A percentile compares a stretch with the other conserved stretches of the same genome.
Conservation (phyloP, 2,113 vertebrate species). For the Egretta garzetta region DNA sequence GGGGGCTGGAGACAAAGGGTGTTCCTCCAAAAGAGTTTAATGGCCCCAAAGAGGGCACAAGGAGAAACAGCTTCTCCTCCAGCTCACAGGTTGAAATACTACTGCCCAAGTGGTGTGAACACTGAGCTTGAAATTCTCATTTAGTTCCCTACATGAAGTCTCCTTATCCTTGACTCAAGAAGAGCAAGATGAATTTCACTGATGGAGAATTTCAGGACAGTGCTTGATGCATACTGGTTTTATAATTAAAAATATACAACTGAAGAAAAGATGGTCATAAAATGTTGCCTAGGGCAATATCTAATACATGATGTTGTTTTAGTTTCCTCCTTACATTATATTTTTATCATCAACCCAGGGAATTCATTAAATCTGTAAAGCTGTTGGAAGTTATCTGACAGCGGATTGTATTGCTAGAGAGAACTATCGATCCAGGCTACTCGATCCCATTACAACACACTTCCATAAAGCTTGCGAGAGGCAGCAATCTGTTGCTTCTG, state of each 20-base stretch:
- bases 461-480: slow-evolving; percentile 60
- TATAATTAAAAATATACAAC: slow-evolving; percentile 70
- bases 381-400: slow-evolving; percentile 58
- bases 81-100: slow-evolving; percentile 19
- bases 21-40: not conserved
- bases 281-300: slow-evolving; percentile 40
- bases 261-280: slow-evolving; percentile 55
- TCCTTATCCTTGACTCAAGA: slow-evolving; percentile 51
- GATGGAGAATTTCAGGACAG: slow-evolving; percentile 46
- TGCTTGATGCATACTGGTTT: slow-evolving; percentile 63
- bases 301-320: slow-evolving; percentile 66
- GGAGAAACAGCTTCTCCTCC: slow-evolving; percentile 5
- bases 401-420: slow-evolving; percentile 54
- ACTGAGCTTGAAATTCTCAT: slow-evolving; percentile 35
- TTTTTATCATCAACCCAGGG: slow-evolving; percentile 61
- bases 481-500: slow-evolving; percentile 72
- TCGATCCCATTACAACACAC: slow-evolving; percentile 66
- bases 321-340: slow-evolving; percentile 61
- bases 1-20: not conserved
- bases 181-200: slow-evolving; percentile 50
- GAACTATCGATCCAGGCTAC: slow-evolving; percentile 64
- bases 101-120: not conserved
- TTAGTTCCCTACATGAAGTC: slow-evolving; percentile 53
- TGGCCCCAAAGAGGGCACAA: not conserved
- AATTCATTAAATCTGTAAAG: slow-evolving; percentile 71